Evolutionary conservation across 2,888 invertebrate genomes (phyloP).

Genomic region (Drosophila pullipes): DNA sequence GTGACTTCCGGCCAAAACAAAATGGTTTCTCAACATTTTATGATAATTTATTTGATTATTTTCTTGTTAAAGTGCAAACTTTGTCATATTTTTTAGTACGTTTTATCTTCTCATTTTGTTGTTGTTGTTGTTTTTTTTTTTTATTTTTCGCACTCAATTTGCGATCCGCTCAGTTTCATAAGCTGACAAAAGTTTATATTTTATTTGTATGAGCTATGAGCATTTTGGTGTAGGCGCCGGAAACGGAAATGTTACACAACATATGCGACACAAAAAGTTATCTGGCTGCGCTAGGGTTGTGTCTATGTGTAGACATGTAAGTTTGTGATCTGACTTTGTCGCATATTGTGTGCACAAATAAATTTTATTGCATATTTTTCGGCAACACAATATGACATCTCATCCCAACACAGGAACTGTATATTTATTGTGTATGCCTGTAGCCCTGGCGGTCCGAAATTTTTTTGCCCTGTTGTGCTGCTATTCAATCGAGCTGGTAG

Average conservation of each 20-base stretch:
- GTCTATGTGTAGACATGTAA: not conserved
- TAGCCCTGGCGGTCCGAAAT: constrained; percentile 23
- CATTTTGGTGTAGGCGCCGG: constrained; percentile 56
- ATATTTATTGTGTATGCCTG: constrained; percentile 15
- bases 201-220: constrained; percentile 33
- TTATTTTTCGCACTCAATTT: constrained; percentile 49
- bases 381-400: constrained; percentile 71
- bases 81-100: constrained; percentile 61
- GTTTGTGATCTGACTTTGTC: constrained; percentile 9
- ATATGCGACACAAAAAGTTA: constrained; percentile 65
- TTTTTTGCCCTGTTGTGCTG: constrained; percentile 42
- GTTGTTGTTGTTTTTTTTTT: constrained; percentile 31
- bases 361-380: constrained; percentile 80
- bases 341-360: constrained; percentile 60
- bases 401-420: constrained; percentile 31
- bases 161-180: constrained; percentile 29
- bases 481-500: constrained; percentile 73
- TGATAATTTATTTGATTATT: constrained; percentile 81
- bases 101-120: constrained; percentile 26
- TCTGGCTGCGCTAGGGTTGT: constrained; percentile 16
- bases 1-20: constrained; percentile 81
- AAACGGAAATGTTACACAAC: constrained; percentile 81
- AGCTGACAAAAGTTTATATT: constrained; percentile 35
- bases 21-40: constrained; percentile 77
- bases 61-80: constrained; percentile 82